Conservation (phyloP, 1,140 invertebrate species). For the Lethrus apterus region DNA sequence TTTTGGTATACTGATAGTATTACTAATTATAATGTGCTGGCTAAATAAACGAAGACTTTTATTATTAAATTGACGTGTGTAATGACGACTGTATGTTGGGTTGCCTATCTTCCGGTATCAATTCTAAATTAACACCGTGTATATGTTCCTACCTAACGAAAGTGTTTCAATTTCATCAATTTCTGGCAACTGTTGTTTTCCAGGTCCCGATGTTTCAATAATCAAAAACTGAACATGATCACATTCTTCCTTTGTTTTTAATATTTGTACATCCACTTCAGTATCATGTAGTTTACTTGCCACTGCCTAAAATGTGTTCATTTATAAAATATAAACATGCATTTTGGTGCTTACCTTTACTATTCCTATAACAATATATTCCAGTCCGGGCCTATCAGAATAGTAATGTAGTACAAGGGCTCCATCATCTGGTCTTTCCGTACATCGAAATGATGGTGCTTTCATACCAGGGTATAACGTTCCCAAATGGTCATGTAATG, state of each 20-base stretch:
- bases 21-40: too few species aligned
- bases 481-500: constrained; percentile 86
- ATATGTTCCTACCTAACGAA: constrained; percentile 58
- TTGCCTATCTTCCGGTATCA: too few species aligned
- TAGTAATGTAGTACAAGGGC: constrained; percentile 86
- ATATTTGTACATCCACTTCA: constrained; percentile 82
- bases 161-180: constrained; percentile 65
- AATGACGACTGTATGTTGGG: too few species aligned
- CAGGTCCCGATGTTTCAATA: constrained; percentile 65
- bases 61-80: too few species aligned
- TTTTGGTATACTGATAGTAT: too few species aligned
- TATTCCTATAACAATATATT: constrained; percentile 90
- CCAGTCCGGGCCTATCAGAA: constrained; percentile 84
- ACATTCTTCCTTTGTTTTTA: constrained; percentile 77
- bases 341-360: constrained; percentile 67
- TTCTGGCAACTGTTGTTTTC: constrained; percentile 53
- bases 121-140: too few species aligned
- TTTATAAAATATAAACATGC: constrained; percentile 38
- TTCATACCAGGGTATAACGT: constrained; percentile 90
- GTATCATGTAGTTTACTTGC: constrained; percentile 85
- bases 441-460: constrained; percentile 86
- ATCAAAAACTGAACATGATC: constrained; percentile 95
- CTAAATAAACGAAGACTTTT: too few species aligned
- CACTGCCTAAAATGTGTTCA: constrained; percentile 60
- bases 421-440: constrained; percentile 75